Base-by-base conservation (phyloP, 53 echinoderm and acorn worm genomes). In the Holothuria leucospilota region DNA sequence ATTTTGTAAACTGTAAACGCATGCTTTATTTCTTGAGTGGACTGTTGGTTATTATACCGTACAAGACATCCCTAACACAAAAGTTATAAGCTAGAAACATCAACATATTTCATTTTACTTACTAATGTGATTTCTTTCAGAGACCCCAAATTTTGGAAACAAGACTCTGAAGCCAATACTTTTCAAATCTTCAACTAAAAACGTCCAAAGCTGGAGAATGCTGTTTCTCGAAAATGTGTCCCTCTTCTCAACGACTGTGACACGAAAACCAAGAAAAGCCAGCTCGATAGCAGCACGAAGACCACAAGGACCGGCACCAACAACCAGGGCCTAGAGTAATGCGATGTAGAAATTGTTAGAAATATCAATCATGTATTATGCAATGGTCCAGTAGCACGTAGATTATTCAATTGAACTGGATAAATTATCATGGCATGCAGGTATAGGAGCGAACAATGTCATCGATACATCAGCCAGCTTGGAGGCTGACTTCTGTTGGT, bases 171-270 rank as follows among this genome's bases (percentile, higher is more conserved):
- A 73, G 14, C 73, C 73, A 15, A 73, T 73, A 1, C 39, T 23
- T 42, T 73, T 73, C 14, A 73, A 51, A n/a, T 73, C 73, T 46
- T 73, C 73, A 24, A 73, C 73, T 14, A 73, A 24, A 34, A 73
- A 73, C 11, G 42, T 38, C 73, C 73, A 73, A 16, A 73, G 73
- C n/a, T 73, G 73, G 4, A 73, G 42, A 21, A 73, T 40, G 42
- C 73, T 73, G 73, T 73, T 34, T 42, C 73, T 73, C 5, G 73
- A 38, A n/a, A 73, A 73, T 20, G 13, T 40, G 11, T 34, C 42
- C 39, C 73, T 73, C 41, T 73, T 73, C n/a, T 73, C 73, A 5
- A 73, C 73, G 23, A 73, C 73, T 15, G 24, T 23, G 39, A 41
- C 20, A 30, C 39, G 23, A 15, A 73, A 38, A 6, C 42, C 73